These are phyloP conservation scores for Epinephelus coioides DNA, from an alignment of 2,797 vertebrate species.

Conservation along the genomic window DNA sequence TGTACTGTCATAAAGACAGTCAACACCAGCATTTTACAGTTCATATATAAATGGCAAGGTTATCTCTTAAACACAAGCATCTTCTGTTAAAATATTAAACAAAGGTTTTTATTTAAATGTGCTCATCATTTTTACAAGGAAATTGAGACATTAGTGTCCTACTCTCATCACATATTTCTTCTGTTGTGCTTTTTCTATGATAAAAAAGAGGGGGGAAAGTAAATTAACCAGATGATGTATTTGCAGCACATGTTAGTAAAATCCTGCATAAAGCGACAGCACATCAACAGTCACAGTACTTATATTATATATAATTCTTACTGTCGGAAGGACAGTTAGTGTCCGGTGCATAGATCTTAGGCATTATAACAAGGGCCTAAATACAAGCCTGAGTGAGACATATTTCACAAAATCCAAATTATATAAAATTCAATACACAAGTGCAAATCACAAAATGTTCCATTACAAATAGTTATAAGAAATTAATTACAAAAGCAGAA, in stretches of 20 bases:
- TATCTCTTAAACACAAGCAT: slow-evolving; percentile 6
- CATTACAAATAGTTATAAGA: slow-evolving; percentile 46
- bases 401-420: slow-evolving; percentile 31
- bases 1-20: not conserved
- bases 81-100: slow-evolving; percentile 25
- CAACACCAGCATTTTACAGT: slow-evolving; percentile 12
- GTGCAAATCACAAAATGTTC: slow-evolving; percentile 38
- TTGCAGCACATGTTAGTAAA: slow-evolving; percentile 15
- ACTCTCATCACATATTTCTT: not conserved
- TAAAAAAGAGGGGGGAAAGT: not conserved
- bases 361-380: slow-evolving; percentile 1
- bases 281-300: slow-evolving; percentile 37
- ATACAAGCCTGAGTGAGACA: slow-evolving; percentile 39
- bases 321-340: slow-evolving; percentile 8
- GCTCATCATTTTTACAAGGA: slow-evolving; percentile 23
- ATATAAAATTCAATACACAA: slow-evolving; percentile 37
- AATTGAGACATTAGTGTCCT: slow-evolving; percentile 3
- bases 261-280: slow-evolving; percentile 30
- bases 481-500: slow-evolving; percentile 35
- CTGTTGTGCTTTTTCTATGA: not conserved
- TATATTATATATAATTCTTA: slow-evolving; percentile 20
- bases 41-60: slow-evolving; percentile 6
- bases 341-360: slow-evolving; percentile 36
- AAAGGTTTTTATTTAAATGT: slow-evolving; percentile 45
- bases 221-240: slow-evolving; percentile 10